phyloP scores from a whole-genome alignment of 2,797 vertebrate genomes.

The Antrozous pallidus region DNA sequence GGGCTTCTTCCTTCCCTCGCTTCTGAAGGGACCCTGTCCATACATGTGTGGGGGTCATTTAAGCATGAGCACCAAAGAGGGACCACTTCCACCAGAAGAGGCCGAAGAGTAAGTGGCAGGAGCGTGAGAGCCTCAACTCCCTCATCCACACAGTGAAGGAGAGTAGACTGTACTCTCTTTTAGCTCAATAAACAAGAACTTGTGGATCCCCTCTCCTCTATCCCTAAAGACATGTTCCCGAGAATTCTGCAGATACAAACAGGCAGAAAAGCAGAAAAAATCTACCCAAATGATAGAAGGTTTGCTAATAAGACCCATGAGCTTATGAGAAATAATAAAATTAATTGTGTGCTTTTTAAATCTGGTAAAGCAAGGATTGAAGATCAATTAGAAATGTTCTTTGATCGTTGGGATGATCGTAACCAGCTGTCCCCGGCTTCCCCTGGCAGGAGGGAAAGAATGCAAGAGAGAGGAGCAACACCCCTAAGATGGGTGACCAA shows the following conservation, averaged over 20 bases:
- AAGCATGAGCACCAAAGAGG: conserved; percentile 37
- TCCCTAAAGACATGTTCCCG: not conserved
- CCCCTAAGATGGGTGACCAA: too few relatives aligned
- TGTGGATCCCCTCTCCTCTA: not conserved
- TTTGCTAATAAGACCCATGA: not conserved
- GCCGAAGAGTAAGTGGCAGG: not conserved
- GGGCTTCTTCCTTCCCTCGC: not conserved
- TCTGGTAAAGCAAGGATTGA: not conserved
- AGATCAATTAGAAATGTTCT: not conserved
- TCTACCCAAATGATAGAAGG: not conserved
- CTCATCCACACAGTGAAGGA: not conserved
- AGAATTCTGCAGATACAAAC: not conserved
- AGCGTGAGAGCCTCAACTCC: not conserved
- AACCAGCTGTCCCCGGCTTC: not conserved
- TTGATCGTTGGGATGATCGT: not conserved
- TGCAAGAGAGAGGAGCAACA: too few relatives aligned
- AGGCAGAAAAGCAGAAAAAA: not conserved
- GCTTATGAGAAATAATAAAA: not conserved
- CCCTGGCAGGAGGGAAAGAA: not conserved
- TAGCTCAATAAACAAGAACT: not conserved
- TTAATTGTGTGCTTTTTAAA: not conserved
- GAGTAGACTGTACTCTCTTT: not conserved
- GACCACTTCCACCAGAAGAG: not conserved
- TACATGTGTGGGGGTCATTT: not conserved
- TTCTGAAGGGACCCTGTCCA: not conserved